Evolutionary conservation across 2,888 invertebrate genomes (phyloP).

Genomic region (Andrena flavipes): DNA sequence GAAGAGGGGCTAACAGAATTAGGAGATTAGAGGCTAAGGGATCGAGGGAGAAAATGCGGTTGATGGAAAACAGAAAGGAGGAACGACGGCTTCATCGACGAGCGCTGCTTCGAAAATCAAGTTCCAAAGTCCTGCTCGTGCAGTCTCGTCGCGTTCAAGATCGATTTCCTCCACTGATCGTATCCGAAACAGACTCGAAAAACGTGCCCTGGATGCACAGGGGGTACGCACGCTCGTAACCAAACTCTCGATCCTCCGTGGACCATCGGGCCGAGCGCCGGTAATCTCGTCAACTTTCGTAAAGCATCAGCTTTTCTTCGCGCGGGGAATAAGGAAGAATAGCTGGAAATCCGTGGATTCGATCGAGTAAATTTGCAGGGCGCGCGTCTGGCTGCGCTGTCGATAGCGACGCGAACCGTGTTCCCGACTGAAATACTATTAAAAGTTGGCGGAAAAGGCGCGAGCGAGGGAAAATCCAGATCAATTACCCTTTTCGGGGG

Average conservation of each 20-base stretch:
- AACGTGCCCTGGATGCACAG: neutral
- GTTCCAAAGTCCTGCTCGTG: neutral
- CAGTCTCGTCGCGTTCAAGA: conserved; percentile 2
- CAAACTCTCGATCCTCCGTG: neutral
- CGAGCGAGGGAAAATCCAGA: conserved; percentile 63
- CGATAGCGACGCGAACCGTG: conserved; percentile 33
- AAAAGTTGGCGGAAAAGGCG: conserved; percentile 64
- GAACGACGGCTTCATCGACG: no score
- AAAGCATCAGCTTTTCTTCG: conserved; percentile 10
- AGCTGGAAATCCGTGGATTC: conserved; percentile 22
- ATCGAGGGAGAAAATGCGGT: no score
- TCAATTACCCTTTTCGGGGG: conserved; percentile 68
- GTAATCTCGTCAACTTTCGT: conserved; percentile 38
- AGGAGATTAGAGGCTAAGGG: neutral
- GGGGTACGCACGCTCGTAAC: conserved; percentile 10
- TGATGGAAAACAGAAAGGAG: no score
- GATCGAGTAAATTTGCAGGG: conserved; percentile 43
- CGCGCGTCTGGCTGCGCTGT: conserved; percentile 16
- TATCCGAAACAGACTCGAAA: neutral
- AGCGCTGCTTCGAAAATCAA: neutral
- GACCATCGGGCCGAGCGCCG: neutral
- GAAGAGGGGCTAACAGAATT: neutral
- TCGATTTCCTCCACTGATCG: neutral
- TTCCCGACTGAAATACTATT: conserved; percentile 69
- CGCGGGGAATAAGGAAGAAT: neutral